A percentile compares a stretch with the other conserved stretches of the same genome.
These are phyloP conservation scores for Prunella fulvescens DNA, from an alignment of 2,113 vertebrate genomes.

Conservation along the genomic window DNA sequence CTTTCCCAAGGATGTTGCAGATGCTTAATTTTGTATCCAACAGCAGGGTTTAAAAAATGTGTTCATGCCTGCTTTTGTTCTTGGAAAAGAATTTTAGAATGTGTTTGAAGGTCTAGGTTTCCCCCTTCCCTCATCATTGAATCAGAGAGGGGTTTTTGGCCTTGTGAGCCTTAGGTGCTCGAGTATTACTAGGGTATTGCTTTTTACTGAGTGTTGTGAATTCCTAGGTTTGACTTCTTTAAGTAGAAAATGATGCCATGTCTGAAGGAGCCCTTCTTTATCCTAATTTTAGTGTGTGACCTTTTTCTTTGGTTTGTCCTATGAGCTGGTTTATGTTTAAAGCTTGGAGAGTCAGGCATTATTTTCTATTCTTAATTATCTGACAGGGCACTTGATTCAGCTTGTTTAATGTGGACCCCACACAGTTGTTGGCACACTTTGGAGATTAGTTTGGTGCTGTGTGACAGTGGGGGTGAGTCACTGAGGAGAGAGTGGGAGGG, in stretches of 20 bases:
- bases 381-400: not conserved
- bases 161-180: not conserved
- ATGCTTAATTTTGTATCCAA: not conserved
- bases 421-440: not conserved
- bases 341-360: not conserved
- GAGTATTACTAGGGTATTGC: not conserved
- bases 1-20: not conserved
- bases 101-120: not conserved
- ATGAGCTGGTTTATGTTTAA: not conserved
- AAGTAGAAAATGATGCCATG: not conserved
- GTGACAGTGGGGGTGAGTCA: not conserved
- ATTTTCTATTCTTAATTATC: not conserved
- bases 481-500: not conserved
- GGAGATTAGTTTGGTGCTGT: not conserved
- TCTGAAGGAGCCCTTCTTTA: not conserved
- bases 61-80: not conserved
- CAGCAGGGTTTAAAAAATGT: not conserved
- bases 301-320: not conserved
- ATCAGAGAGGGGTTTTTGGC: not conserved
- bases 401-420: not conserved
- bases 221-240: not conserved
- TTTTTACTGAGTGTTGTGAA: not conserved
- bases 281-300: not conserved
- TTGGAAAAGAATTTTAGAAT: not conserved
- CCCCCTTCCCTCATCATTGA: not conserved